These are phyloP conservation scores for Pseudachorutes palmiensis DNA, from an alignment of 1,140 invertebrate species.

Conservation along the genomic window DNA sequence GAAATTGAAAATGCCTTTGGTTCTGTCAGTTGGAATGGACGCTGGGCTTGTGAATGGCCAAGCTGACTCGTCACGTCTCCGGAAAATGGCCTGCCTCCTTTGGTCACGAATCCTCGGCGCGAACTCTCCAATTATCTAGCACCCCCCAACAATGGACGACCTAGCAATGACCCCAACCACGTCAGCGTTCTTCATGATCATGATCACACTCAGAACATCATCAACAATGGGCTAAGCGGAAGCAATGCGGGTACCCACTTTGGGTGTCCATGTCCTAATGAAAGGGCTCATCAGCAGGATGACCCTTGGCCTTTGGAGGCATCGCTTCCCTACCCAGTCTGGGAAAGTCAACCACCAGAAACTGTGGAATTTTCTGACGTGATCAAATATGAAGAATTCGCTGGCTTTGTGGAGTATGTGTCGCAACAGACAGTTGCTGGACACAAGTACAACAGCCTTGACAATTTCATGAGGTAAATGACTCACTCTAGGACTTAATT, in stretches of 20 bases:
- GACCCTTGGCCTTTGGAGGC: constrained; percentile 52
- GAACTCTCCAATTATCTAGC: constrained; percentile 36
- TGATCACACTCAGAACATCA: constrained; percentile 3
- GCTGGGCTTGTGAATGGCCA: constrained; percentile 81
- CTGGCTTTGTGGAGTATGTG: constrained; percentile 61
- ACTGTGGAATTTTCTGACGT: constrained; percentile 49
- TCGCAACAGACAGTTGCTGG: constrained; percentile 66
- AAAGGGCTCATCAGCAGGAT: constrained; percentile 37
- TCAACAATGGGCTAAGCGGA: constrained; percentile 4
- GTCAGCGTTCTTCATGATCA: constrained; percentile 2
- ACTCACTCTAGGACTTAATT: neutral
- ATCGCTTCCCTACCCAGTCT: constrained; percentile 60
- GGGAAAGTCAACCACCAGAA: constrained; percentile 49
- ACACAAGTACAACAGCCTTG: constrained; percentile 76
- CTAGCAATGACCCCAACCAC: constrained; percentile 12
- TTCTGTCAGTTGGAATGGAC: constrained; percentile 45
- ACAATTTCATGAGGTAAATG: constrained; percentile 62
- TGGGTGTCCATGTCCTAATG: constrained; percentile 12
- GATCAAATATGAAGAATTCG: constrained; percentile 68
- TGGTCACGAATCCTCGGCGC: constrained; percentile 34
- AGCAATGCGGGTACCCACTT: neutral
- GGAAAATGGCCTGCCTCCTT: constrained; percentile 43
- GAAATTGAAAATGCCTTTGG: constrained; percentile 31
- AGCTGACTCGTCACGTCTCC: constrained; percentile 68
- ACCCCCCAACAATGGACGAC: constrained; percentile 20